Conservation (phyloP, 2,797 vertebrate genomes). For the Lophius americanus region DNA sequence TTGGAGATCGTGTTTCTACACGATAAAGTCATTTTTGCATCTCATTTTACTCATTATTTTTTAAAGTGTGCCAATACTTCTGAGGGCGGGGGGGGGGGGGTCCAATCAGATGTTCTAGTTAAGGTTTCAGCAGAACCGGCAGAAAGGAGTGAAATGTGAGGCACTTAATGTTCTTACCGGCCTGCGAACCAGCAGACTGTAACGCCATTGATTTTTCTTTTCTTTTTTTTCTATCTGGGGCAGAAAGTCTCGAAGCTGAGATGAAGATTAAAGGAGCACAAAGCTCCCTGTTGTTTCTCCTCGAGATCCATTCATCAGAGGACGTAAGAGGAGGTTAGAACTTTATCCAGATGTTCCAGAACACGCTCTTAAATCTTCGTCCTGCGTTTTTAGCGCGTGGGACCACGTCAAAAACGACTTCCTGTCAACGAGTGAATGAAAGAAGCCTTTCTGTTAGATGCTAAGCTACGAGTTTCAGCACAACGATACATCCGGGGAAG, state of each 20-base stretch:
- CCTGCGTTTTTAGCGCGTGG: neutral
- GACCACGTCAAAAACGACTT: neutral
- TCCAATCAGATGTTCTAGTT: too few species aligned
- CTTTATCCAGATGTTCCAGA: neutral
- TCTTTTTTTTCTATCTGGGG: conserved; percentile 3
- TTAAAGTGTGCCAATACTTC: too few species aligned
- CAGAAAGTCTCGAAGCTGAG: neutral
- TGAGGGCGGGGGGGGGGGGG: too few species aligned
- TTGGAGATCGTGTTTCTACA: too few species aligned
- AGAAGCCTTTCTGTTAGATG: neutral
- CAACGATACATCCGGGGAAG: conserved; percentile 4
- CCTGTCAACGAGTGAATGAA: neutral
- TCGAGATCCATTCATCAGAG: neutral
- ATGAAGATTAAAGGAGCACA: conserved; percentile 17
- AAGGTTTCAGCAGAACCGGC: too few species aligned
- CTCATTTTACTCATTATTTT: too few species aligned
- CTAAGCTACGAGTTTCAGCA: neutral
- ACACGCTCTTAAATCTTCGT: neutral
- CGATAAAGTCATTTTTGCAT: too few species aligned
- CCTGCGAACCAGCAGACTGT: conserved; percentile 25
- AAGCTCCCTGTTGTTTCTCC: conserved; percentile 10
- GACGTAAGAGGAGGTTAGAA: neutral
- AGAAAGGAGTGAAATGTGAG: conserved; percentile 17
- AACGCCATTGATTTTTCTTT: conserved; percentile 19
- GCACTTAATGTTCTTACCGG: conserved; percentile 31